A percentile compares a stretch with the other conserved stretches of the same genome.
Evolutionary conservation across 2,888 invertebrate species (phyloP).

Genomic region (Clitarchus hookeri): DNA sequence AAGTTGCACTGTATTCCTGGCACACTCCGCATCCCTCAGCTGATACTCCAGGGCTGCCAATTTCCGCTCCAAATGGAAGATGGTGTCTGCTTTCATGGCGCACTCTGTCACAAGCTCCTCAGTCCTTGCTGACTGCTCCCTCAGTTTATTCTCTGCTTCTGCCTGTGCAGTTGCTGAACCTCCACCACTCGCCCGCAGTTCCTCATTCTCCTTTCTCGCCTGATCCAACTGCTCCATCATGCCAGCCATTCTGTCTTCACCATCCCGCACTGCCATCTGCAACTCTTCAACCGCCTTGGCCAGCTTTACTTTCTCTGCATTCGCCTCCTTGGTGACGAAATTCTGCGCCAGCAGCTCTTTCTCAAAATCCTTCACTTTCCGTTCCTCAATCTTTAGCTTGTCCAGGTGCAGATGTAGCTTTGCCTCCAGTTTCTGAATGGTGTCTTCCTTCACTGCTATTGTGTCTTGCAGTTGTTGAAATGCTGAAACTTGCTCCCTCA

Average conservation of each 20-base stretch:
- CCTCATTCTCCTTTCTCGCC: background rate
- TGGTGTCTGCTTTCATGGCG: background rate
- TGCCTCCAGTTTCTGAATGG: background rate
- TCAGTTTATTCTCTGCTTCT: background rate
- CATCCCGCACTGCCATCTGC: background rate
- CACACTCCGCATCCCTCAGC: background rate
- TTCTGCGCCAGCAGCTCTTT: background rate
- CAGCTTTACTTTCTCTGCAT: background rate
- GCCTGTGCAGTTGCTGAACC: background rate
- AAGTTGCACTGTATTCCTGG: background rate
- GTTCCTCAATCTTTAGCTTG: background rate
- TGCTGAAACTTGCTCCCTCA: background rate
- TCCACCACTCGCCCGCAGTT: background rate
- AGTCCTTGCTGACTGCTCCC: background rate
- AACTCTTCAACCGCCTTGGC: background rate
- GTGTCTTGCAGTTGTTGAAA: background rate
- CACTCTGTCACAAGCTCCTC: background rate
- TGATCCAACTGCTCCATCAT: background rate
- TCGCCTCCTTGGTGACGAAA: background rate
- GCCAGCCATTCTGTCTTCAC: background rate
- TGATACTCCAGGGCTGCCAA: background rate
- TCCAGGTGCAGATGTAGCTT: background rate
- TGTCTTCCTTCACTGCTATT: background rate
- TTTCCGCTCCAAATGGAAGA: background rate
- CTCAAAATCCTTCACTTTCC: constrained; percentile 3